Base-by-base conservation (phyloP, 2,113 vertebrate species). In the Nothobranchius kuhntae region DNA sequence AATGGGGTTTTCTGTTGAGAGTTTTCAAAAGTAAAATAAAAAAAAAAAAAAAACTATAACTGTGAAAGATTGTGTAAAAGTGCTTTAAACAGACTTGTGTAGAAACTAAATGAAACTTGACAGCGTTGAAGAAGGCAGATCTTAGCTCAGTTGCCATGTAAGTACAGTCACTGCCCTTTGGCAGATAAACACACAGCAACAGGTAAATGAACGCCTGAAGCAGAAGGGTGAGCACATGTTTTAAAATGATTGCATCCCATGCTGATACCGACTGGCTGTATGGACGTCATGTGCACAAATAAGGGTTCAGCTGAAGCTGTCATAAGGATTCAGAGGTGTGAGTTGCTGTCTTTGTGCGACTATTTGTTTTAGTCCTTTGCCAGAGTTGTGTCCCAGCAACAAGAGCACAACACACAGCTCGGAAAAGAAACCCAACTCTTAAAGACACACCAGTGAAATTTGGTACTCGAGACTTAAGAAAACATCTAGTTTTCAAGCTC, bases 311-410 rank as follows among this genome's bases (percentile, higher is more conserved):
- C 35, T 38, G 17, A 38, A 42, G 68, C 30, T 15, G 38, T 15
- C 13, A 10, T 38, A 44, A 40, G 57, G 24, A 24, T 30, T 60
- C 40, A 46, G 48, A 24, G 6, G 58, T 61, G 44, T 12, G 8
- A 45, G 57, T 61, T n/a, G 30, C 58, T 70, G 12, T 63, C 44
- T 64, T 68, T 9, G 55, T 59, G 52, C 50, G 14, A 10, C 14
- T 51, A 44, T 62, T 47, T 61, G 44, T 53, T 53, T 75, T 15
- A 35, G 5, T 64, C 45, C 61, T 21, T 40, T 62, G 36, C 26
- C 14, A 47, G 24, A 44, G 24, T 12, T 36, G 52, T 77, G 57
- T 71, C 63, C 54, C 36, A 13, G 61, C 66, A 53, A 64, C 61
- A 13, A 42, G 24, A 58, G 30, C 21, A 42, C 14, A 46, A 46